A percentile compares a stretch with the other conserved stretches of the same genome.
phyloP scores from a whole-genome alignment of 2,797 vertebrate genomes.

The Peromyscus attwateri region DNA sequence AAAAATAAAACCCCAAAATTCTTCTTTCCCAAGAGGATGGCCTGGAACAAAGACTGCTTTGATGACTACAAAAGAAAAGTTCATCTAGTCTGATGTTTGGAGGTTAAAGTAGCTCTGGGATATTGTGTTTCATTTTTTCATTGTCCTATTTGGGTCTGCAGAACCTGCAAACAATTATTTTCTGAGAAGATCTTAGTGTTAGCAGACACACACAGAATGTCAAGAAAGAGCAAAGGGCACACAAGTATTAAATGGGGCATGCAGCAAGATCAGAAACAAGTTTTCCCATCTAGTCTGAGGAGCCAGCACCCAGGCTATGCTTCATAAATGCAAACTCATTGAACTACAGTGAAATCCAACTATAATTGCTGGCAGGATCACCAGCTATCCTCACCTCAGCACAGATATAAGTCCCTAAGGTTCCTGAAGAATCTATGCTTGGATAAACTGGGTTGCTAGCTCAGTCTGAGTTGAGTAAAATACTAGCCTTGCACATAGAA shows the following conservation, averaged over 20 bases:
- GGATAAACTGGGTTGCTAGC: background rate
- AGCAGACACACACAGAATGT: slow-evolving; percentile 61
- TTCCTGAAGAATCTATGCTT: background rate
- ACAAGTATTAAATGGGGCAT: background rate
- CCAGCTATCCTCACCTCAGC: background rate
- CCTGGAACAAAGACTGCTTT: slow-evolving; percentile 70
- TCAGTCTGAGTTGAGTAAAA: background rate
- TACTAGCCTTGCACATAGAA: background rate
- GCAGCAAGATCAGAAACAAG: background rate
- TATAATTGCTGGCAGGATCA: background rate
- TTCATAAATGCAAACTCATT: background rate
- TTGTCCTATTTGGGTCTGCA: slow-evolving; percentile 63
- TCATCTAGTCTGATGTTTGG: slow-evolving; percentile 69
- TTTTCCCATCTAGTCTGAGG: background rate
- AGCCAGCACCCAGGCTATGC: background rate
- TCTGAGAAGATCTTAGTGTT: slow-evolving; percentile 66
- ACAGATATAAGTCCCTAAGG: background rate
- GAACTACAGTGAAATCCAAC: background rate
- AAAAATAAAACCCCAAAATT: background rate
- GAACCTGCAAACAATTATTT: slow-evolving; percentile 79
- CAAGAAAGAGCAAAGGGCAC: slow-evolving; percentile 61
- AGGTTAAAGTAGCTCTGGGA: slow-evolving; percentile 49
- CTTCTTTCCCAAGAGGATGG: slow-evolving; percentile 51
- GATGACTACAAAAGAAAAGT: slow-evolving; percentile 68
- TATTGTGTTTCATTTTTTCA: slow-evolving; percentile 46